These are phyloP conservation scores for Omphaloscelis lunosa DNA, from an alignment of 2,888 invertebrate species.

Conservation along the genomic window DNA sequence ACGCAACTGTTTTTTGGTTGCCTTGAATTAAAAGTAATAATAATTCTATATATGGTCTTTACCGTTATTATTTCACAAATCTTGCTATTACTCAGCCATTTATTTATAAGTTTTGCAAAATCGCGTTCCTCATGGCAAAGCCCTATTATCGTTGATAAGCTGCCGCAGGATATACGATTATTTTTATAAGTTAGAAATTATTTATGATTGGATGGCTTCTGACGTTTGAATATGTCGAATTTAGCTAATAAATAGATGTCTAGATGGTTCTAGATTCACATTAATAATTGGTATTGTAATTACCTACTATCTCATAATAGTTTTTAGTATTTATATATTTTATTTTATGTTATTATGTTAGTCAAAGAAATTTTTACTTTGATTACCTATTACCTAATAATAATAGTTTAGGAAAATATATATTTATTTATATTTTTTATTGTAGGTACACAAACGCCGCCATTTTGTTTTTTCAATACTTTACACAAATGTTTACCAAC, in stretches of 20 bases:
- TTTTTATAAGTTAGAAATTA: not conserved
- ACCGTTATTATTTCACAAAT: slow-evolving; percentile 5
- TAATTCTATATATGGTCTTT: not conserved
- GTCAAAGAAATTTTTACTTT: too few species aligned
- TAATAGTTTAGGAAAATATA: too few species aligned
- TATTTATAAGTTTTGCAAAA: slow-evolving; percentile 25
- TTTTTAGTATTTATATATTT: too few species aligned
- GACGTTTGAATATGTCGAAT: not conserved
- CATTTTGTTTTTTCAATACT: too few species aligned
- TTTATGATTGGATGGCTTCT: not conserved
- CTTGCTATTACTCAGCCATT: slow-evolving; percentile 14
- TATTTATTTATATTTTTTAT: too few species aligned
- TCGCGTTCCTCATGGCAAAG: slow-evolving; percentile 25
- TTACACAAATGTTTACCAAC: too few species aligned
- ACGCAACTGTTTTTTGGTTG: not conserved
- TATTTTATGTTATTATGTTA: too few species aligned
- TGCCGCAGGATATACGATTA: slow-evolving; percentile 15
- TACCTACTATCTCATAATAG: too few species aligned
- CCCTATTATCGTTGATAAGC: slow-evolving; percentile 24
- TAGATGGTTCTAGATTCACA: not conserved
- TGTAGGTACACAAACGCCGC: too few species aligned
- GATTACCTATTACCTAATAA: too few species aligned
- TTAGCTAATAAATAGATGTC: not conserved
- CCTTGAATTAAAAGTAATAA: not conserved
- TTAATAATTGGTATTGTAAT: not conserved